A percentile compares a stretch with the other conserved stretches of the same genome.
phyloP scores from a whole-genome alignment of 2,888 invertebrate genomes.

The Drosophila prostipennis region DNA sequence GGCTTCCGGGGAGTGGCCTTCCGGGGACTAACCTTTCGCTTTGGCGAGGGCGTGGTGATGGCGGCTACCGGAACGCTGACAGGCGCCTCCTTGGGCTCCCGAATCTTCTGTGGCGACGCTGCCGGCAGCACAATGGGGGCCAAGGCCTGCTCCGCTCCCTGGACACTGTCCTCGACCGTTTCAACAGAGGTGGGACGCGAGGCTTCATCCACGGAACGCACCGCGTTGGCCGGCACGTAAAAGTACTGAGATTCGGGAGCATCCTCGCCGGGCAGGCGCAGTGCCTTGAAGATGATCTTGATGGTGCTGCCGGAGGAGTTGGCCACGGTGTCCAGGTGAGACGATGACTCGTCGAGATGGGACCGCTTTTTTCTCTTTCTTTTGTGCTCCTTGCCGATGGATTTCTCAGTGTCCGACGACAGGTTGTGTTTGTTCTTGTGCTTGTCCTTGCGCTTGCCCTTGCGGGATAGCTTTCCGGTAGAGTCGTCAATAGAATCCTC shows the following conservation, averaged over 20 bases:
- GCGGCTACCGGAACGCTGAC: neutral
- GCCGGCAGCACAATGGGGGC: slow-evolving; percentile 32
- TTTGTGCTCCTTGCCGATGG: slow-evolving; percentile 90
- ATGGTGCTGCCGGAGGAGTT: slow-evolving; percentile 85
- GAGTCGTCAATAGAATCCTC: slow-evolving; percentile 70
- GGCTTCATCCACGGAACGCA: slow-evolving; percentile 82
- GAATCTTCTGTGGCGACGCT: slow-evolving; percentile 13
- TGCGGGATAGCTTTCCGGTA: slow-evolving; percentile 83
- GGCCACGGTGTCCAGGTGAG: slow-evolving; percentile 42
- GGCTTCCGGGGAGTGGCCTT: slow-evolving; percentile 71
- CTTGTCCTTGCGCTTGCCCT: slow-evolving; percentile 90
- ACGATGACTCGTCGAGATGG: slow-evolving; percentile 83
- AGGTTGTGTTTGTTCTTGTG: slow-evolving; percentile 88
- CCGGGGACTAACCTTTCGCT: slow-evolving; percentile 80
- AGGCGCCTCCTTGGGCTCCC: slow-evolving; percentile 30
- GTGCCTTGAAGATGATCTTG: slow-evolving; percentile 88
- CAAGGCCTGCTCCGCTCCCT: slow-evolving; percentile 19
- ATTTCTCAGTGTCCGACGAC: slow-evolving; percentile 85
- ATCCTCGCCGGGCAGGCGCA: slow-evolving; percentile 86
- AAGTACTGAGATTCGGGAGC: slow-evolving; percentile 93
- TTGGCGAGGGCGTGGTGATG: slow-evolving; percentile 41
- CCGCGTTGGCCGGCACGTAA: slow-evolving; percentile 88
- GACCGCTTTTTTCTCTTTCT: slow-evolving; percentile 92
- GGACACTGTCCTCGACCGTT: slow-evolving; percentile 81
- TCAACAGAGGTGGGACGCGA: slow-evolving; percentile 84